Evolutionary conservation across 2,797 vertebrate genomes (phyloP), one percentile per base, ranked within the genome.

Genomic region (Acrossocheilus fasciatus): DNA sequence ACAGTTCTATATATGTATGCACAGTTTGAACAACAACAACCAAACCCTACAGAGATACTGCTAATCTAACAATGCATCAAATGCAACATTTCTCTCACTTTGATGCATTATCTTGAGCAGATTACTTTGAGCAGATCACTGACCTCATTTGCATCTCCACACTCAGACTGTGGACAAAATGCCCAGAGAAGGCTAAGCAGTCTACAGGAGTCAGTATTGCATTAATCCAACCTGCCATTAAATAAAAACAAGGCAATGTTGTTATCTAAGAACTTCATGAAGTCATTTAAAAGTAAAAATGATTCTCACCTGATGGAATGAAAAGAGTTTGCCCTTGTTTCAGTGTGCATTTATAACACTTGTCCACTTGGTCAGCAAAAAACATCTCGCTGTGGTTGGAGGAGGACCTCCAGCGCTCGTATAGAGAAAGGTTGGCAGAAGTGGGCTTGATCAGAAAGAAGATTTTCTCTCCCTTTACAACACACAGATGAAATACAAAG

Each of bases 91-190:
- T 26, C 43, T 52, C 15, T 12, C 17, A 20, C 45, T 54, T n/a
- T 57, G 52, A 68, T 57, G 34, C 75, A 77, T 18, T 34, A 52
- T 75, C 26, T 75, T 75, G 72, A 47, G 26, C 26, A 15, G 36
- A 20, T 69, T 69, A 57, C 34, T 77, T 10, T 43, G 45, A 47
- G 34, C 7, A 43, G 30, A 69, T 87, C 26, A 86, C 95, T 72
- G 90, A 99, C 98, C 98, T 99, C 98, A 99, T 98, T 93, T 99
- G 98, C 98, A 99, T 99, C 93, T 99, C 98, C 92, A 99, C 96
- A 1, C 96, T 99, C 89, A 99, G 93, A 91, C 97, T 99, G 92
- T 99, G 98, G 77, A 99, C 96, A 64, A 99, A 99, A 94, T 99
- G 98, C 88, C 98, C 98, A 26, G 97, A 96, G 91, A 99, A 99